Evolutionary conservation across 92 coral and sea anemone species (phyloP).

Genomic region (Porites divaricata): DNA sequence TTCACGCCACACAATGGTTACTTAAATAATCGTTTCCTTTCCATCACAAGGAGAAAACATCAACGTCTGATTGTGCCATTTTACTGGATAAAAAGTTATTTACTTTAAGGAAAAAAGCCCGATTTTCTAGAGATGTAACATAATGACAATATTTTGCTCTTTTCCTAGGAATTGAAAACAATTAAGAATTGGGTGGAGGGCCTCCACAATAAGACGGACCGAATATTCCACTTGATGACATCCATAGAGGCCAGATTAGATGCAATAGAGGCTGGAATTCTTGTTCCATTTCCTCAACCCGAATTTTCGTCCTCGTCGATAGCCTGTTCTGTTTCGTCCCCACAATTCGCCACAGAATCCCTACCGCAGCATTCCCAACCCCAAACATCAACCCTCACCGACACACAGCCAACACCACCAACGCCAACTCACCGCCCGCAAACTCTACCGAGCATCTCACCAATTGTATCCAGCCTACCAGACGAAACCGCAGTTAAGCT

Average conservation of each 20-base stretch:
- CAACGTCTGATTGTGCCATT: too few species aligned
- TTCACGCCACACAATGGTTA: too few species aligned
- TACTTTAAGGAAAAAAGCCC: too few species aligned
- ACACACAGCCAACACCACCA: slow-evolving; percentile 12
- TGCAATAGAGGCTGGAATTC: slow-evolving; percentile 21
- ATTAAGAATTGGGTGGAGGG: slow-evolving; percentile 14
- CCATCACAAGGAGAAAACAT: too few species aligned
- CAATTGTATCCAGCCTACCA: slow-evolving; percentile 16
- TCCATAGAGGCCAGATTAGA: slow-evolving; percentile 6
- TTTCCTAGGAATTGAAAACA: slow-evolving; percentile 21
- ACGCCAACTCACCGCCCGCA: slow-evolving; percentile 18
- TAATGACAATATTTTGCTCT: too few species aligned
- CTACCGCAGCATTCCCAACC: slow-evolving; percentile 4
- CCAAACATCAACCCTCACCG: slow-evolving; percentile 6
- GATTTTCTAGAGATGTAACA: too few species aligned
- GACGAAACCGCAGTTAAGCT: slow-evolving; percentile 10
- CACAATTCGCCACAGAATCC: not conserved
- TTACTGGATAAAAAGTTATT: too few species aligned
- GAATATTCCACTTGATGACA: not conserved
- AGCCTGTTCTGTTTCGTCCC: not conserved
- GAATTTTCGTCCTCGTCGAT: not conserved
- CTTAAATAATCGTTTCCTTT: too few species aligned
- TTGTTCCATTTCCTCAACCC: slow-evolving; percentile 5
- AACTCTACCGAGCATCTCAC: slow-evolving; percentile 16
- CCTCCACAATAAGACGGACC: slow-evolving; percentile 7